These are phyloP conservation scores for Carcharodon carcharias DNA, from an alignment of 2,797 vertebrate genomes.

Conservation along the genomic window DNA sequence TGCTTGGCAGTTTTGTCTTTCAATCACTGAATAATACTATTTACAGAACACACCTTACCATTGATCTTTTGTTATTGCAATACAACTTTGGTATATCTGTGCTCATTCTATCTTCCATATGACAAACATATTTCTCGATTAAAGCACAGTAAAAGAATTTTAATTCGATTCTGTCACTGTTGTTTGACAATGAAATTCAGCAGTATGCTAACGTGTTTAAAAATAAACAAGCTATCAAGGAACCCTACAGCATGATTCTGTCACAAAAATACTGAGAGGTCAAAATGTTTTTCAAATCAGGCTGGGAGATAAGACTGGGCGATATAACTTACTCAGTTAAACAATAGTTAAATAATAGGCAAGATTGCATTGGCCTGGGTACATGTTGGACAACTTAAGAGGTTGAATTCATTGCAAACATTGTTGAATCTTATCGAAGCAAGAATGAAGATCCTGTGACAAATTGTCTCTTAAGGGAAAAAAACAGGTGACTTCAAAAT, in stretches of 20 bases:
- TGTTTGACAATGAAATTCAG: not conserved
- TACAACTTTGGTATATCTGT: not conserved
- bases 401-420: not conserved
- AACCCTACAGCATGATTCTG: not conserved
- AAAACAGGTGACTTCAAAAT: not conserved
- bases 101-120: not conserved
- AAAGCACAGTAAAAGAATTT: not conserved
- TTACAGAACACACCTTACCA: not conserved
- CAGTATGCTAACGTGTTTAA: not conserved
- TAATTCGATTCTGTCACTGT: not conserved
- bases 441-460: not conserved
- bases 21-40: not conserved
- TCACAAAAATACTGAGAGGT: not conserved
- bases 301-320: not conserved
- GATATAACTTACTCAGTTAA: not conserved
- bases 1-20: not conserved
- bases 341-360: not conserved
- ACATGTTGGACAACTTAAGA: not conserved
- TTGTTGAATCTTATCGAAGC: not conserved
- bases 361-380: not conserved
- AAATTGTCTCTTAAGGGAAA: not conserved
- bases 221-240: not conserved
- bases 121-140: not conserved
- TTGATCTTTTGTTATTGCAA: not conserved
- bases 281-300: not conserved